Conservation (phyloP, 2,888 invertebrate species). For the Agrotis exclamationis region DNA sequence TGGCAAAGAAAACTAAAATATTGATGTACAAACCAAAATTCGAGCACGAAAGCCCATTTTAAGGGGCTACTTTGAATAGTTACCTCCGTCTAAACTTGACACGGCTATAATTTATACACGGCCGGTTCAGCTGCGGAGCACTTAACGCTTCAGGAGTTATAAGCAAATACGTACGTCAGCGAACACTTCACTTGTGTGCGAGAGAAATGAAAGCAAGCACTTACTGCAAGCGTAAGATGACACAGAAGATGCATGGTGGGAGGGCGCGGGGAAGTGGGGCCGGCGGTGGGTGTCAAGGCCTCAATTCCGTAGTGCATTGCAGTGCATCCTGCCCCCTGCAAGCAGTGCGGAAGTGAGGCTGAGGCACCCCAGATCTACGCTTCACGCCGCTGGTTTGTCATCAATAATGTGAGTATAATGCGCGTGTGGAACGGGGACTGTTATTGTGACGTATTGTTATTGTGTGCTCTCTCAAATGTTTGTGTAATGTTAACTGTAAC, state of each 20-base stretch:
- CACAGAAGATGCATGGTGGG: constrained; percentile 62
- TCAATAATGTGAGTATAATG: constrained; percentile 51
- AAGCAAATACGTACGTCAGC: constrained; percentile 51
- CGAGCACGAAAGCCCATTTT: constrained; percentile 29
- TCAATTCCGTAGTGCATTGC: constrained; percentile 99
- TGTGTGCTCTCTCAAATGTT: constrained; percentile 13
- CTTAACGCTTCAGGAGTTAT: constrained; percentile 53
- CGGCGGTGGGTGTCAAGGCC: constrained; percentile 91
- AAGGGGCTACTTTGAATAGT: constrained; percentile 47
- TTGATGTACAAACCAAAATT: constrained; percentile 45
- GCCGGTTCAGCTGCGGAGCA: constrained; percentile 50
- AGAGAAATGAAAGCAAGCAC: constrained; percentile 60
- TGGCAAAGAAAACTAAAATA: constrained; percentile 40
- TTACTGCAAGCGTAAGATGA: constrained; percentile 58
- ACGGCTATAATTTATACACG: constrained; percentile 56
- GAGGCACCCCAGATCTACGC: constrained; percentile 84
- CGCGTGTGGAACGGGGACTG: constrained; percentile 18
- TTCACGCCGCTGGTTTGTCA: constrained; percentile 59
- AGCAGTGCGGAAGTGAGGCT: constrained; percentile 98
- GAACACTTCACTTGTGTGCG: constrained; percentile 22
- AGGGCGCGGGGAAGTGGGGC: constrained; percentile 49
- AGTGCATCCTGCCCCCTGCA: constrained; percentile 96
- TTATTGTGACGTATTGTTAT: constrained; percentile 30
- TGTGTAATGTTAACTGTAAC: constrained; percentile 13
- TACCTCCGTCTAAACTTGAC: constrained; percentile 50